Base-by-base conservation (phyloP, 2,888 invertebrate genomes). In the Dicyrtomina minuta region DNA sequence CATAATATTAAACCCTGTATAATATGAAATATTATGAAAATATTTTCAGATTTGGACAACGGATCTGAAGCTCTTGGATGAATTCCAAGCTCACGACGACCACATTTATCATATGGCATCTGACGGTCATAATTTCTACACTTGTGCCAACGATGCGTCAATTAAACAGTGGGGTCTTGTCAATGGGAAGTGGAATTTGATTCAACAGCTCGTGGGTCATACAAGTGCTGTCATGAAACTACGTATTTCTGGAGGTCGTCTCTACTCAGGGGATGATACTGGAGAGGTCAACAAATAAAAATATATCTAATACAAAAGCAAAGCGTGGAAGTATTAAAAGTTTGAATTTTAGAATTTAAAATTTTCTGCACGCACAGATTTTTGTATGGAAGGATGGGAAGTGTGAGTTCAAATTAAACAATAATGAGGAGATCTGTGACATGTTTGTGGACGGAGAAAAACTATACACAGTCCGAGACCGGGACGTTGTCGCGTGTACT, bases 121-220 rank as follows among this genome's bases (percentile, higher is more conserved):
- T n/a, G 84, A 85, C 0, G 82, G 82, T 20, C 83, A 83, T 20
- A 83, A 84, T 39, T 77, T 86, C 3, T 89, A 86, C 80, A 86
- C 88, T 0, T 84, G 87, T 49, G 88, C 88, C 2, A 87, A 87
- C 72, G 89, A 89, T 76, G 87, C 87, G 2, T 86, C 85, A 5
- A 83, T 88, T 24, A 51, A 66, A 33, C 69, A 69, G 1, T 76
- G 76, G 74, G 67, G 71, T 2, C 66, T 22, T 44, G 3, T 24
- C 56, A 17, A 44, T 20, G 27, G 59, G 20, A 61, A 12, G 3
- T 61, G 61, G 44, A 20, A n/a, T 24, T 10, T 43, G 61, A 17
- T 20, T n/a, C 41, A 41, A 20, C 12, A 15, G 24, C 6, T 61
- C 13, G 33, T 20, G 20, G 61, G 33, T 8, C 77, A 78, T 65